Evolutionary conservation across 2,113 vertebrate genomes (phyloP).

Genomic region (Carlito syrichta): DNA sequence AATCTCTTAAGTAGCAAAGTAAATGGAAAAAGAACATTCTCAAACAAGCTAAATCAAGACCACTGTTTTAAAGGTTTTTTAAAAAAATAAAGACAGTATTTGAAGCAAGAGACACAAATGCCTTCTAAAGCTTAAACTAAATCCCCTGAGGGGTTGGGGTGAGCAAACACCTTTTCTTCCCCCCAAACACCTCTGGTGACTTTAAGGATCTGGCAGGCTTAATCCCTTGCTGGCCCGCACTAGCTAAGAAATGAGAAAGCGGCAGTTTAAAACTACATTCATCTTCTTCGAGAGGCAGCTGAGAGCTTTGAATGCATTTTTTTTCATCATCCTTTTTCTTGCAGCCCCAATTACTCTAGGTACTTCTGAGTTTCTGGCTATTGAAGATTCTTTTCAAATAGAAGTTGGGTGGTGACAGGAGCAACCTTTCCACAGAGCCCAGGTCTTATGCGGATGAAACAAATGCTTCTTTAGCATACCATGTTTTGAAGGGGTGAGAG

Average conservation of each 20-base stretch:
- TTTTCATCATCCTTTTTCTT: conserved; percentile 26
- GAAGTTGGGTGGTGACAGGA: background rate
- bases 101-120: conserved; percentile 75
- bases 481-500: background rate
- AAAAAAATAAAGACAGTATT: background rate
- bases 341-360: conserved; percentile 24
- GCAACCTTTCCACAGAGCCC: background rate
- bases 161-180: conserved; percentile 29
- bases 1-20: conserved; percentile 39
- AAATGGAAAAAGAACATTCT: conserved; percentile 39
- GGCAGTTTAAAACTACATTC: conserved; percentile 66
- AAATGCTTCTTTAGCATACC: background rate
- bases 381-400: background rate
- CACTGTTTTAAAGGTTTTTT: conserved; percentile 36
- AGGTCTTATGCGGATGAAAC: background rate
- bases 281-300: conserved; percentile 60
- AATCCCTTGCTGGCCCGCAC: conserved; percentile 66
- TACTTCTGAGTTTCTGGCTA: background rate
- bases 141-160: conserved; percentile 57
- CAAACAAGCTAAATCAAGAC: conserved; percentile 39
- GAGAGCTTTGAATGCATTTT: conserved; percentile 60
- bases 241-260: conserved; percentile 71
- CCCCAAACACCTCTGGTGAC: conserved; percentile 31
- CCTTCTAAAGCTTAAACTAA: conserved; percentile 71
- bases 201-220: conserved; percentile 55